phyloP scores from a whole-genome alignment of 2,888 invertebrate species.

The Machimus atricapillus region DNA sequence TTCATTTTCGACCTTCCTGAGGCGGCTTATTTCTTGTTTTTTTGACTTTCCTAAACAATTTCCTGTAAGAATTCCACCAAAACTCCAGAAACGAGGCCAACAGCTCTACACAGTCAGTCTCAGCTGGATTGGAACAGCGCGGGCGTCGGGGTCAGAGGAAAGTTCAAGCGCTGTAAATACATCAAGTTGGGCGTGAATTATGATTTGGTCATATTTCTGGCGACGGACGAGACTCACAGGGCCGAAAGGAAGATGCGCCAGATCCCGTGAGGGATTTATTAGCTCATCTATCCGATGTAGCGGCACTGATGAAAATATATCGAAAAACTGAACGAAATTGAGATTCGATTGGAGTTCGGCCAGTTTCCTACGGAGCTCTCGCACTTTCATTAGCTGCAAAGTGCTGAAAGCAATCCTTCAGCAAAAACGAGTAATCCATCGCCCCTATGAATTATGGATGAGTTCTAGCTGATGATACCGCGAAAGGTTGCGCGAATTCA shows the following conservation, averaged over 20 bases:
- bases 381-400: not conserved
- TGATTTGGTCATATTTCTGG: constrained; percentile 35
- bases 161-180: constrained; percentile 24
- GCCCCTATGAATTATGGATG: not conserved
- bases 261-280: constrained; percentile 5
- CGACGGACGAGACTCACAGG: not conserved
- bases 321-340: not conserved
- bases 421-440: not conserved
- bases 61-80: not conserved
- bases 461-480: not conserved
- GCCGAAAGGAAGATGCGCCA: constrained; percentile 8
- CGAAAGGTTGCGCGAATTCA: not conserved
- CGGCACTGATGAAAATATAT: constrained; percentile 27
- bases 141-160: not conserved
- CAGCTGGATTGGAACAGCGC: not conserved
- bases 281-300: constrained; percentile 14
- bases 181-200: constrained; percentile 35
- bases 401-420: not conserved
- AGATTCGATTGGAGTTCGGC: not conserved
- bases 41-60: not conserved
- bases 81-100: not conserved
- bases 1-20: constrained; percentile 31
- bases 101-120: not conserved
- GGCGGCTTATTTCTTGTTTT: not conserved
- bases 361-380: not conserved